Percentiles rank a stretch among this genome's conserved stretches.
phyloP scores from a whole-genome alignment of 2,113 vertebrate species.

The Macquaria australasica region DNA sequence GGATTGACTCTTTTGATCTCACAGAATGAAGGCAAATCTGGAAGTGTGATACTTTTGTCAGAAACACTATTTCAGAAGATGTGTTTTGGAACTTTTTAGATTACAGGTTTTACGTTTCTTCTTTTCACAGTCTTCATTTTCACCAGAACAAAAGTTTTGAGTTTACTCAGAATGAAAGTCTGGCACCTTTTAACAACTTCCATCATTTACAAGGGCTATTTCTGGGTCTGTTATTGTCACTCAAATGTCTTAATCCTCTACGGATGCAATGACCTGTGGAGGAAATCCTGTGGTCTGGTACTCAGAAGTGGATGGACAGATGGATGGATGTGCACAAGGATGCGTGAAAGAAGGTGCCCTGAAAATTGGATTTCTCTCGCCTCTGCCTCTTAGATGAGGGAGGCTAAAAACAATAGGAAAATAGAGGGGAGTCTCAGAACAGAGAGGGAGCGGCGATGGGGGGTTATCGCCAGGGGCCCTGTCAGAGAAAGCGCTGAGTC shows the following conservation, averaged over 20 bases:
- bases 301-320: slow-evolving; percentile 56
- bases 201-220: slow-evolving; percentile 45
- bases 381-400: slow-evolving; percentile 35
- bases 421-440: slow-evolving; percentile 26
- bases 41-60: slow-evolving; percentile 38
- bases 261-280: slow-evolving; percentile 59
- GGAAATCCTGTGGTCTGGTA: slow-evolving; percentile 48
- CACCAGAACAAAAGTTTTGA: slow-evolving; percentile 22
- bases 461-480: slow-evolving; percentile 50
- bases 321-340: slow-evolving; percentile 72
- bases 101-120: slow-evolving; percentile 16
- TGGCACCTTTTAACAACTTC: slow-evolving; percentile 35
- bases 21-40: slow-evolving; percentile 50
- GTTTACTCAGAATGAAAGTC: slow-evolving; percentile 25
- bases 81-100: slow-evolving; percentile 26
- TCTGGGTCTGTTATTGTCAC: slow-evolving; percentile 63
- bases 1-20: slow-evolving; percentile 58
- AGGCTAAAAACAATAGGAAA: slow-evolving; percentile 67
- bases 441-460: slow-evolving; percentile 5
- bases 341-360: slow-evolving; percentile 65
- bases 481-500: slow-evolving; percentile 62
- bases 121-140: slow-evolving; percentile 5
- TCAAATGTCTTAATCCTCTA: slow-evolving; percentile 63
- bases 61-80: slow-evolving; percentile 22
- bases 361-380: slow-evolving; percentile 76